Conservation (phyloP, 1,140 invertebrate species). For the Eupristina koningsbergeri region DNA sequence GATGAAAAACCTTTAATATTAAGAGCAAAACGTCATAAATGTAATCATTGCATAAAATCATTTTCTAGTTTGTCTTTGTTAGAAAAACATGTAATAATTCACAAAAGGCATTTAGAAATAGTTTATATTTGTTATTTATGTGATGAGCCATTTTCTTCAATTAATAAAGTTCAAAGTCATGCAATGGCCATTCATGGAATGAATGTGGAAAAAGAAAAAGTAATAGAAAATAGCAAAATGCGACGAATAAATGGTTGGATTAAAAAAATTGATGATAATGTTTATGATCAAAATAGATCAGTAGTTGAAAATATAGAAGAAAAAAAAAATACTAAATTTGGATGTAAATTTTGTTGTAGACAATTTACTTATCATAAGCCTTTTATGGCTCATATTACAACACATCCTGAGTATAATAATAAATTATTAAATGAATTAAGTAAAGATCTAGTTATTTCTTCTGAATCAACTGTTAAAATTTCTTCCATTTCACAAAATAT, state of each 20-base stretch:
- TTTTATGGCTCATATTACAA: constrained; percentile 62
- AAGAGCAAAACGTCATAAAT: constrained; percentile 60
- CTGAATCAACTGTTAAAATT: background rate
- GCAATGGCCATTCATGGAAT: constrained; percentile 32
- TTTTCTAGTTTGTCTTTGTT: constrained; percentile 58
- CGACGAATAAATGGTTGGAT: constrained; percentile 27
- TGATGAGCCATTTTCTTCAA: constrained; percentile 60
- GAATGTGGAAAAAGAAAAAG: constrained; percentile 31
- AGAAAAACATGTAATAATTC: constrained; percentile 59
- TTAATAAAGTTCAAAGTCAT: constrained; percentile 61
- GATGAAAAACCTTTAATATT: constrained; percentile 63
- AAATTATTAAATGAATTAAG: constrained; percentile 32
- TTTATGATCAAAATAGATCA: constrained; percentile 25
- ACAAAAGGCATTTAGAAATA: constrained; percentile 59
- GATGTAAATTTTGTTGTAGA: constrained; percentile 64
- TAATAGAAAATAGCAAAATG: constrained; percentile 51
- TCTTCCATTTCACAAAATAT: background rate
- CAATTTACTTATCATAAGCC: constrained; percentile 66
- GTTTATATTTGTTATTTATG: constrained; percentile 65
- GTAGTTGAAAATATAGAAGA: constrained; percentile 23
- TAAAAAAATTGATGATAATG: constrained; percentile 41
- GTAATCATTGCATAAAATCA: constrained; percentile 61
- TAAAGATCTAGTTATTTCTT: background rate
- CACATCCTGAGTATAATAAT: constrained; percentile 60
- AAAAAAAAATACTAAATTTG: constrained; percentile 59